Evolutionary conservation across 2,113 vertebrate genomes (phyloP), one percentile per base, ranked within the genome.

Genomic region (Symphodus melops): DNA sequence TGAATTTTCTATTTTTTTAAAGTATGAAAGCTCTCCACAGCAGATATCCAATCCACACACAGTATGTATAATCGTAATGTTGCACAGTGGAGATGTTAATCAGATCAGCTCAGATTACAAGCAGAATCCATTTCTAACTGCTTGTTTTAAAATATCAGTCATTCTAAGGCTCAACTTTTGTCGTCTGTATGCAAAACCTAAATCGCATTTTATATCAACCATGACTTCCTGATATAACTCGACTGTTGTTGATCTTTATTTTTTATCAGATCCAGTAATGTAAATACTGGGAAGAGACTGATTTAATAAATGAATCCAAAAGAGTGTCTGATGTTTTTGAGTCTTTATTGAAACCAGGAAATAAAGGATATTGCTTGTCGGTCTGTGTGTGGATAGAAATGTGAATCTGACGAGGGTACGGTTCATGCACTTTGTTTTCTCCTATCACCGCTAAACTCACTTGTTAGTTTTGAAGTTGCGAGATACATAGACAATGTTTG

Each of bases 231-330:
- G 65, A 57, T 71, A 53, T 28, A 77, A 52, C 19, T 68, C 37
- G 72, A 46, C 19, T 55, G 62, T 12, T 72, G 41, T 42, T 83
- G 64, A 42, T 82, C 58, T 75, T 28, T 68, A 4, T 13, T 56
- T 9, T 4, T 75, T 83, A 79, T 51, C 33, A 66, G 49, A 49
- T 64, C 17, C 41, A 76, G 21, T 70, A 63, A 1, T 64, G 23
- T 79, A 65, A 60, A 65, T 70, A 49, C 62, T 83, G 48, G 42
- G 78, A 85, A 59, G 37, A 62, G 36, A 60, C 51, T 57, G 42
- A 68, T 83, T 72, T 14, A 89, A 87, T 87, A 86, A 86, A 92
- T 74, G 3, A 59, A 77, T 82, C 51, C 5, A 17, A 76, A 66
- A 74, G 19, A 42, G 49, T 36, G 11, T 48, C 23, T n/a, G n/a